These are phyloP conservation scores for Gouania willdenowi DNA, from an alignment of 2,797 vertebrate genomes.

Conservation along the genomic window DNA sequence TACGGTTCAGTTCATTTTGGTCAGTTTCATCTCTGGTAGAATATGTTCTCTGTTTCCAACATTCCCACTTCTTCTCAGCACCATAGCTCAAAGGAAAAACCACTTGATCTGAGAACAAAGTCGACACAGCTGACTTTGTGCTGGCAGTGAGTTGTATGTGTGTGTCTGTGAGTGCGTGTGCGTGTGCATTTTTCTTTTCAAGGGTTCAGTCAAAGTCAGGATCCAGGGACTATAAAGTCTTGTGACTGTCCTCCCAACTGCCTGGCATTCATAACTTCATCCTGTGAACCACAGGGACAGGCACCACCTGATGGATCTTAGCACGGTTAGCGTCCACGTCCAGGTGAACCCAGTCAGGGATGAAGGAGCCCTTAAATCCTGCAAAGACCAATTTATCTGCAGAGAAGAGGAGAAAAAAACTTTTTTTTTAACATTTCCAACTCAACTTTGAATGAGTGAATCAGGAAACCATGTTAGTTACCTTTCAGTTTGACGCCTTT, in stretches of 20 bases:
- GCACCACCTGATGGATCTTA: slow-evolving; percentile 89
- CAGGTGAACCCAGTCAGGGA: slow-evolving; percentile 85
- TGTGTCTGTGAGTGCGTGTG: not conserved
- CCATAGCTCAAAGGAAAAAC: slow-evolving; percentile 9
- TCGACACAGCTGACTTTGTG: slow-evolving; percentile 19
- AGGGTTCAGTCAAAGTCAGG: not conserved
- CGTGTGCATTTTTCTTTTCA: not conserved
- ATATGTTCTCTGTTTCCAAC: not conserved
- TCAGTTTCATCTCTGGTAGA: not conserved
- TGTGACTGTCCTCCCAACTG: slow-evolving; percentile 1
- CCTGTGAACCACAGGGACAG: slow-evolving; percentile 86
- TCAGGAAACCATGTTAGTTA: slow-evolving; percentile 44
- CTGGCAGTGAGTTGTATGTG: slow-evolving; percentile 15
- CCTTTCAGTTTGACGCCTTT: slow-evolving; percentile 83
- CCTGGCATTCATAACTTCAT: slow-evolving; percentile 79
- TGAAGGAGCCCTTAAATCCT: slow-evolving; percentile 88
- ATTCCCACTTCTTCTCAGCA: not conserved
- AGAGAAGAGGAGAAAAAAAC: slow-evolving; percentile 12
- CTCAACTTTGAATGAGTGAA: too few species aligned
- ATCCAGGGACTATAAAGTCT: slow-evolving; percentile 18
- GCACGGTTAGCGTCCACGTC: slow-evolving; percentile 75
- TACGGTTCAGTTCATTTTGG: slow-evolving; percentile 1
- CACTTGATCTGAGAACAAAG: slow-evolving; percentile 14
- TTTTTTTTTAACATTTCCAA: too few species aligned
- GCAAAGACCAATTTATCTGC: slow-evolving; percentile 89